Conservation (phyloP, 1,140 invertebrate genomes). For the Hylaeus anthracinus region DNA sequence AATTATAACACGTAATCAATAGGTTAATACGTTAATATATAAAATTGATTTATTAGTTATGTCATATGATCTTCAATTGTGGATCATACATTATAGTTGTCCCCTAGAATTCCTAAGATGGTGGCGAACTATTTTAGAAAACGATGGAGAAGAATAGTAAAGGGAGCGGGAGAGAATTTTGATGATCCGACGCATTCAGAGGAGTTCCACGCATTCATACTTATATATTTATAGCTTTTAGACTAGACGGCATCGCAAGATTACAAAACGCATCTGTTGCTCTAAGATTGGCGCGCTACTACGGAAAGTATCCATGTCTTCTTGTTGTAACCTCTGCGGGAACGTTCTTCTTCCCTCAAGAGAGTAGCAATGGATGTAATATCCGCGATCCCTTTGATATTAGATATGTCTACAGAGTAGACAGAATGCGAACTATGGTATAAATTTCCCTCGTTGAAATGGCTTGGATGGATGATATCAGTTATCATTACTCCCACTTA, state of each 20-base stretch:
- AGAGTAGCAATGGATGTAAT: background rate
- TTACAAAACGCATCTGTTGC: conserved; percentile 20
- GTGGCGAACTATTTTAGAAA: conserved; percentile 23
- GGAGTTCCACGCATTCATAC: conserved; percentile 13
- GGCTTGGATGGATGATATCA: background rate
- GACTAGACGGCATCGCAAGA: conserved; percentile 29
- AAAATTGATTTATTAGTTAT: no score
- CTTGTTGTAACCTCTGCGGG: background rate
- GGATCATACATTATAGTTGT: background rate
- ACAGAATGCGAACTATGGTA: conserved; percentile 20
- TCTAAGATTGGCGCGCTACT: conserved; percentile 4
- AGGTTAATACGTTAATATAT: no score
- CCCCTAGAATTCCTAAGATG: conserved; percentile 1
- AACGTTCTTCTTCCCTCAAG: conserved; percentile 3
- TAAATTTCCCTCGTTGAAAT: conserved; percentile 11
- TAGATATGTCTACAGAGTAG: conserved; percentile 27
- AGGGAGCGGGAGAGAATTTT: conserved; percentile 17
- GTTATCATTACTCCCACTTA: background rate
- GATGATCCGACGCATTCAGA: conserved; percentile 14
- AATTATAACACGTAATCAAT: no score
- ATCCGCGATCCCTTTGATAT: conserved; percentile 22
- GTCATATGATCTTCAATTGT: background rate
- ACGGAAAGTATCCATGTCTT: background rate
- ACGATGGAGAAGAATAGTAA: conserved; percentile 14
- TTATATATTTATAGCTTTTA: conserved; percentile 53